Evolutionary conservation across 2,797 vertebrate species (phyloP).

Genomic region (Artibeus jamaicensis): DNA sequence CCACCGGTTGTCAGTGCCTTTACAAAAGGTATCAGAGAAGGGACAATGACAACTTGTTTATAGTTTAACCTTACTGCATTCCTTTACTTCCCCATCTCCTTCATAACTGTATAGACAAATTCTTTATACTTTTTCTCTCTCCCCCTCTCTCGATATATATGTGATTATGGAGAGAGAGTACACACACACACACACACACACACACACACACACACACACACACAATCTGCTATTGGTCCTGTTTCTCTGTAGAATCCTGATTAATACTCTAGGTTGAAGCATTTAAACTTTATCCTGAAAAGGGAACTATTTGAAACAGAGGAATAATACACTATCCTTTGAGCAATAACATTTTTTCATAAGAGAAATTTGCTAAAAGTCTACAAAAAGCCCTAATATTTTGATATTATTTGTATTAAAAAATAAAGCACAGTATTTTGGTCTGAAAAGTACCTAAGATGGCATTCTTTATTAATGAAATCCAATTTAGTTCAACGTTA

Average conservation of each 20-base stretch:
- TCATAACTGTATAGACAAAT: background rate
- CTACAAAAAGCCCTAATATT: constrained; percentile 8
- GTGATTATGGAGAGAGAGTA: too few relatives aligned
- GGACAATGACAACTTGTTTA: background rate
- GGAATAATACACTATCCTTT: background rate
- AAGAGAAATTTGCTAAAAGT: background rate
- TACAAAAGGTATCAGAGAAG: too few relatives aligned
- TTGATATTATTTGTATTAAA: constrained; percentile 11
- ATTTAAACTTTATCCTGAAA: background rate
- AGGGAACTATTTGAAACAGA: background rate
- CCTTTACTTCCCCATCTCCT: background rate
- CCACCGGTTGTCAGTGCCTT: too few relatives aligned
- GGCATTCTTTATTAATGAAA: constrained; percentile 7
- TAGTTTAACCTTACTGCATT: background rate
- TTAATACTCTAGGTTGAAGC: background rate
- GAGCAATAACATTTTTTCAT: background rate
- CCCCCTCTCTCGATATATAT: background rate
- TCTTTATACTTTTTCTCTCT: background rate
- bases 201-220: too few relatives aligned
- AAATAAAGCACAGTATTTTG: background rate
- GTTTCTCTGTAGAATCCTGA: background rate
- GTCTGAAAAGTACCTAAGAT: background rate
- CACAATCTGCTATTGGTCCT: background rate
- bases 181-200: too few relatives aligned
- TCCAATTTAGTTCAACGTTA: background rate